Evolutionary conservation across 2,888 invertebrate genomes (phyloP), one percentile per base, ranked within the genome.

Genomic region (Rutpela maculata): DNA sequence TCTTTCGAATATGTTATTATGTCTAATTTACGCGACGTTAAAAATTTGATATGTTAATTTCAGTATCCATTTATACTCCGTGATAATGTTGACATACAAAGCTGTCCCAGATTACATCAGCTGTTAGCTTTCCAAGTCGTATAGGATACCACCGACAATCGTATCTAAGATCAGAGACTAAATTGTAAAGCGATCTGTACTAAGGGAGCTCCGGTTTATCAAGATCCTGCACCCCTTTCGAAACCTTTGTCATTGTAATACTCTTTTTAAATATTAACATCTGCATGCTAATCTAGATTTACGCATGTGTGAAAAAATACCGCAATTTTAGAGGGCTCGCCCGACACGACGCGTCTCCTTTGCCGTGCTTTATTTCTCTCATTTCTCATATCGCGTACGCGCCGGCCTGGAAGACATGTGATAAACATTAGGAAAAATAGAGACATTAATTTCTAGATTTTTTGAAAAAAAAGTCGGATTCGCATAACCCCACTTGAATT

Each of bases 211-310:
- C 72, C 66, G 68, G 74, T 72, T 76, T 84, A 84, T 84, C 83
- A 81, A 80, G 83, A 84, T 84, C 77, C 77, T 78, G 75, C 79
- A 79, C 83, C 83, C 82, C 80, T 82, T 81, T 73, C 77, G 62
- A 57, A 62, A 76, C 78, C 81, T 84, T 85, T 84, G 85, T 85
- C 79, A 85, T 84, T 84, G 78, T 84, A 85, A 86, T 85, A 80
- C 82, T 78, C 81, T 82, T 85, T 85, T 86, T 85, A 86, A 86
- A 85, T 85, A 86, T 86, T 86, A 85, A 86, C 85, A 84, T 83
- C 83, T 84, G 86, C 77, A 81, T 80, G 82, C 80, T 79, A 81
- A 82, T 82, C 80, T 77, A 78, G 80, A 79, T 80, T 74, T 77
- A 78, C 77, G 79, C 80, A 78, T 78, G 80, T 82, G 82, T 80